Percentiles rank a stretch among this genome's conserved stretches.
Evolutionary conservation across 2,113 vertebrate genomes (phyloP).

Genomic region (Hippocampus guttulatus): DNA sequence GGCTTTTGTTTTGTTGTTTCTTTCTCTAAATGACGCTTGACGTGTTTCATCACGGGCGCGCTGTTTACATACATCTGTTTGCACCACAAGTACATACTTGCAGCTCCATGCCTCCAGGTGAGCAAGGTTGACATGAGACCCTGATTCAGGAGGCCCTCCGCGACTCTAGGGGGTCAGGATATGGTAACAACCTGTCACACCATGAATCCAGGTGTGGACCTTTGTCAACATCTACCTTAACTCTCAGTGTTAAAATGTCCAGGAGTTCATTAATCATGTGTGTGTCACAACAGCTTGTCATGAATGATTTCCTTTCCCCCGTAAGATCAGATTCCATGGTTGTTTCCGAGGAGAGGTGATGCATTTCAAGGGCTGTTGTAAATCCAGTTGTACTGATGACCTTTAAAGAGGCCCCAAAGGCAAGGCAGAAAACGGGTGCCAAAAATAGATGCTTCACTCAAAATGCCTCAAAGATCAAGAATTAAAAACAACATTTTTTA

Average conservation of each 20-base stretch:
- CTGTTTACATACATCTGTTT: slow-evolving; percentile 10
- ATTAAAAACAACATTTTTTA: no score
- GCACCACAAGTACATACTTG: slow-evolving; percentile 35
- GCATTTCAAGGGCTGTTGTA: neutral
- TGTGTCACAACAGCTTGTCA: neutral
- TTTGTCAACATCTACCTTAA: slow-evolving; percentile 12
- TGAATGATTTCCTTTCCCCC: neutral
- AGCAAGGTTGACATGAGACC: slow-evolving; percentile 31
- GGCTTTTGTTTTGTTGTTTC: neutral
- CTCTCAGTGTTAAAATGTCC: slow-evolving; percentile 15
- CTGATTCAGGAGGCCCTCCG: slow-evolving; percentile 35
- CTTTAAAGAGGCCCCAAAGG: neutral
- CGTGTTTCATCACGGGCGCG: slow-evolving; percentile 9
- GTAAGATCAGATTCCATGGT: slow-evolving; percentile 13
- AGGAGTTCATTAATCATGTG: slow-evolving; percentile 31
- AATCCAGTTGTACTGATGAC: slow-evolving; percentile 5
- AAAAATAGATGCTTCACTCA: no score
- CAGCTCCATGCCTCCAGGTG: slow-evolving; percentile 41
- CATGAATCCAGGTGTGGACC: slow-evolving; percentile 12
- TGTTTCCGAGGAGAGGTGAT: neutral
- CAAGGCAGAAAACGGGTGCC: neutral
- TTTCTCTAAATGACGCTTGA: slow-evolving; percentile 6
- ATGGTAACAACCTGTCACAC: slow-evolving; percentile 27
- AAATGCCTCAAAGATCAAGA: no score
- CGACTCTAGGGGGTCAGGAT: slow-evolving; percentile 15